Base-by-base conservation (phyloP, 2,888 invertebrate genomes). In the Orthosia gracilis region DNA sequence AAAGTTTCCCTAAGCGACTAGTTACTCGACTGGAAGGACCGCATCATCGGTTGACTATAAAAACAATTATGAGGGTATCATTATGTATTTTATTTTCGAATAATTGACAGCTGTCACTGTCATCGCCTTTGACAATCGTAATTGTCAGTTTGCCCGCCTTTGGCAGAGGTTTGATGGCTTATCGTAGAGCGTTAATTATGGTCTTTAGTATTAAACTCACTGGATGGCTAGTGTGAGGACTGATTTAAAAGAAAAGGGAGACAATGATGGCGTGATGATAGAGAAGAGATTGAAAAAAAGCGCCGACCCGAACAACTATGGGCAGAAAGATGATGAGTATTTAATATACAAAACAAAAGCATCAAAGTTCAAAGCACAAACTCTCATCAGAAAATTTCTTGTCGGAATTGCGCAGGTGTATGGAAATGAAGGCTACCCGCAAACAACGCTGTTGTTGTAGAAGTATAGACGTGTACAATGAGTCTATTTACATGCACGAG, bases 401-500 rank as follows among this genome's bases (percentile, higher is more conserved):
- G 59, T n/a, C 57, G 59, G 62, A 80, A 67, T 83, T 76, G 45
- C 70, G 61, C 76, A 76, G 76, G 84, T 76, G 69, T 84, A 86
- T 84, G 86, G 69, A 82, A 85, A 85, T 86, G 73, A 72, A 69
- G 73, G 73, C 58, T 69, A 40, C 31, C 21, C 2, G 55, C 61
- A 57, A 68, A 82, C 83, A 69, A 40, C 52, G 69, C 54, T 40
- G 55, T 62, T 66, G n/a, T 12, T 61, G 45, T 15, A 61, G 4
- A 77, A 76, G 80, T 80, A 86, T 76, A 70, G 76, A 52, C 68
- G 70, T 65, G 59, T 62, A 54, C 64, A 86, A 87, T 83, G 83
- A 83, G 85, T 86, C 83, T 80, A 88, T 87, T 87, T 87, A 85
- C 86, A 87, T 87, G 86, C 88, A 76, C 81, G 76, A 67, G 62